Conservation (phyloP, 2,797 vertebrate species). For the Luscinia megarhynchos region DNA sequence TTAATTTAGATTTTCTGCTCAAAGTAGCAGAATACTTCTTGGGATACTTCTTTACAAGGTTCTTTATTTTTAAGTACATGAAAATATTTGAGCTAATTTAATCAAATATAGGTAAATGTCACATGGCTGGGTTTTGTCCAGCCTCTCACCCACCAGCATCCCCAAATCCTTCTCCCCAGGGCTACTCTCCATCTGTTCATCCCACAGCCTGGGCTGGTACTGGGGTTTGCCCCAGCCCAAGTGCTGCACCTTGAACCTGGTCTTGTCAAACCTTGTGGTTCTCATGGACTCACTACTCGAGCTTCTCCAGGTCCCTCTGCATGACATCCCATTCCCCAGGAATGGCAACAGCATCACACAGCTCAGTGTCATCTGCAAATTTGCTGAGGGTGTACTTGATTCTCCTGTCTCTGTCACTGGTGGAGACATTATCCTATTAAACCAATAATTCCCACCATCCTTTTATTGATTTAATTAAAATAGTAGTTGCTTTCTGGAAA, state of each 20-base stretch:
- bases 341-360: neutral
- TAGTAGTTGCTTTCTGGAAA: neutral
- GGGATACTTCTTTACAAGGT: neutral
- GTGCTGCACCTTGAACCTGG: neutral
- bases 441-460: neutral
- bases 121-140: neutral
- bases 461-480: neutral
- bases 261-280: neutral
- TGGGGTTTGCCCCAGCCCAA: rapidly evolving
- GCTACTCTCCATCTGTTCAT: neutral
- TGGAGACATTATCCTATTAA: neutral
- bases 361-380: neutral
- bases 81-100: neutral
- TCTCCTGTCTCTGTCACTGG: neutral
- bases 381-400: neutral
- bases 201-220: rapidly evolving
- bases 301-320: neutral
- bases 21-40: neutral
- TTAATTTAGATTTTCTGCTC: neutral
- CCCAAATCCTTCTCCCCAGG: neutral
- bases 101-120: neutral
- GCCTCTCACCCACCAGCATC: too few relatives aligned
- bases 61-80: neutral
- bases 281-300: rapidly evolving
- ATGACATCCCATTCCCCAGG: neutral